phyloP scores from a whole-genome alignment of 2,113 vertebrate genomes.

The Tetrax tetrax region DNA sequence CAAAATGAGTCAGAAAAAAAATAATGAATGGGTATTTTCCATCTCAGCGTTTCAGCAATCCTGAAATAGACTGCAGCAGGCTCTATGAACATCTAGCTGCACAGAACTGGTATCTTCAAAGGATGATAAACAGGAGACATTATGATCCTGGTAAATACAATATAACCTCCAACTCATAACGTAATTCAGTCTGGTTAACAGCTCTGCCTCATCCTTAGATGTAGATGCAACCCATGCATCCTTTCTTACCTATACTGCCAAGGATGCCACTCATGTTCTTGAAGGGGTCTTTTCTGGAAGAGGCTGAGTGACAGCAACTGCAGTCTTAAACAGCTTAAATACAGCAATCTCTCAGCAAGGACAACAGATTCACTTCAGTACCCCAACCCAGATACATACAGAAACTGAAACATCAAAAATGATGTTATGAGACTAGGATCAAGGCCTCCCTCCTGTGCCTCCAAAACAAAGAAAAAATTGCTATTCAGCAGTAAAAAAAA shows the following conservation, averaged over 20 bases:
- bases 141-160: background rate
- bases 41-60: background rate
- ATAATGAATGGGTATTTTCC: accelerated
- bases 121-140: background rate
- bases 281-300: background rate
- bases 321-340: background rate
- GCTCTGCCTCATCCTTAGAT: background rate
- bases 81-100: background rate
- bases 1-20: background rate
- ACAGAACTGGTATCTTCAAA: background rate
- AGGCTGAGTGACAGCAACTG: background rate
- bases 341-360: background rate
- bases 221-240: background rate
- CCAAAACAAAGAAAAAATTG: background rate
- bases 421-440: background rate
- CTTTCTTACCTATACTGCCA: background rate
- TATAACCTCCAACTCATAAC: background rate
- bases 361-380: background rate
- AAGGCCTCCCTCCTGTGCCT: background rate
- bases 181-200: background rate
- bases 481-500: background rate
- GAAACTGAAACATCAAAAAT: background rate
- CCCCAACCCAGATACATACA: accelerated
- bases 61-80: background rate
- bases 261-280: background rate